These are phyloP conservation scores for Subacronicta megacephala DNA, from an alignment of 2,888 invertebrate genomes.

Conservation along the genomic window DNA sequence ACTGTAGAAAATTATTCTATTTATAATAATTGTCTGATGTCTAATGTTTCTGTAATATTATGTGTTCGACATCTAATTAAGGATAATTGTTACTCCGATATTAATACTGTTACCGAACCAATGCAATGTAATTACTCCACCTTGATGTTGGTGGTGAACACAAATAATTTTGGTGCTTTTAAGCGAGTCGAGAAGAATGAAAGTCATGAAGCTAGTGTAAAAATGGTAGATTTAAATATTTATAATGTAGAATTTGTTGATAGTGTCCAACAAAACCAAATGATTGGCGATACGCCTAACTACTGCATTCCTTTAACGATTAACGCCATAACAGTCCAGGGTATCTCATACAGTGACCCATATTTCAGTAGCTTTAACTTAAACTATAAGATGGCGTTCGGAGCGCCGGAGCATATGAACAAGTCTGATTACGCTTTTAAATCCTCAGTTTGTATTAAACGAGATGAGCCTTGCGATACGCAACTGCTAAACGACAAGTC, in stretches of 20 bases:
- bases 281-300: constrained; percentile 89
- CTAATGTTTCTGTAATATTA: constrained; percentile 90
- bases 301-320: constrained; percentile 90
- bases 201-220: constrained; percentile 89
- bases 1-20: constrained; percentile 90
- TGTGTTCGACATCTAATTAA: constrained; percentile 92
- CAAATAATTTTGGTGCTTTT: constrained; percentile 90
- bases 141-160: constrained; percentile 90
- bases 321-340: constrained; percentile 91
- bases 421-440: constrained; percentile 91
- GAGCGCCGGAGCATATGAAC: constrained; percentile 89
- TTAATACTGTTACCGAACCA: constrained; percentile 90
- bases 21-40: constrained; percentile 90
- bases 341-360: constrained; percentile 90
- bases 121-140: constrained; percentile 90
- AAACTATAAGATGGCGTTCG: constrained; percentile 89
- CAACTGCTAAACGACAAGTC: constrained; percentile 83
- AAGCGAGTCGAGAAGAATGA: constrained; percentile 88
- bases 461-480: constrained; percentile 87
- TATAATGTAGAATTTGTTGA: constrained; percentile 90
- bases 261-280: constrained; percentile 90
- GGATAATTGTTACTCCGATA: constrained; percentile 89
- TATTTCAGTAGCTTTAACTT: constrained; percentile 90
- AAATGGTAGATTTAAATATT: constrained; percentile 90
- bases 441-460: constrained; percentile 89